Base-by-base conservation (phyloP, 2,113 vertebrate species). In the Scopus umbretta region DNA sequence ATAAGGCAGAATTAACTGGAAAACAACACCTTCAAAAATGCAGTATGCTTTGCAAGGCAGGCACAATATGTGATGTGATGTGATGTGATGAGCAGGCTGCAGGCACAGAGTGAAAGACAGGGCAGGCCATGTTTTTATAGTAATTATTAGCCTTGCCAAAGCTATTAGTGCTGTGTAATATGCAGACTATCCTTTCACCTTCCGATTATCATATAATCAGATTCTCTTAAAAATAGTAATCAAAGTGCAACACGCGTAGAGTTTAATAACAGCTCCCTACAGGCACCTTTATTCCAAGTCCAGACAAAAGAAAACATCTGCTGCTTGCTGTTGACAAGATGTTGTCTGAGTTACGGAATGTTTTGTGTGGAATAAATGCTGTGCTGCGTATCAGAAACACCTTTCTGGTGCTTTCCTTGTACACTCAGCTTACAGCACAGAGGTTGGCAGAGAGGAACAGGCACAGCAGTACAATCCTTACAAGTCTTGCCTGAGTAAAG, bases 301-400 rank as follows among this genome's bases (percentile, higher is more conserved):
- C 96, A 95, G 74, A 94, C 89, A 95, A 96, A 97, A 91, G 71
- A 55, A 91, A 96, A 93, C 84, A 94, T 92, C 92, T 96, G 92
- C 84, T 53, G 30, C 67, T 93, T 80, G 87, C 63, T 88, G 89
- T 63, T 93, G 95, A 97, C 92, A 95, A 95, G 84, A 93, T 88
- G 91, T 78, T 90, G 89, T 91, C 94, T 90, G 81, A 92, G n/a
- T 83, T 88, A 85, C 63, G 63, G 78, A 82, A 82, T 15, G 34
- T 82, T 91, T 73, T 80, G 70, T 8, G 52, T 36, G 53, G 74
- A 91, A 80, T 80, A 74, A 91, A 67, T 22, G 61, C 13, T 43
- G 52, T 36, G 53, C 42, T 72, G 20, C 0, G 0, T 58, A 76
- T 50, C 50, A 83, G 58, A 93, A 96, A 83, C 36, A 45, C 10